Conservation (phyloP, 2,113 vertebrate species). For the Rostratula benghalensis region DNA sequence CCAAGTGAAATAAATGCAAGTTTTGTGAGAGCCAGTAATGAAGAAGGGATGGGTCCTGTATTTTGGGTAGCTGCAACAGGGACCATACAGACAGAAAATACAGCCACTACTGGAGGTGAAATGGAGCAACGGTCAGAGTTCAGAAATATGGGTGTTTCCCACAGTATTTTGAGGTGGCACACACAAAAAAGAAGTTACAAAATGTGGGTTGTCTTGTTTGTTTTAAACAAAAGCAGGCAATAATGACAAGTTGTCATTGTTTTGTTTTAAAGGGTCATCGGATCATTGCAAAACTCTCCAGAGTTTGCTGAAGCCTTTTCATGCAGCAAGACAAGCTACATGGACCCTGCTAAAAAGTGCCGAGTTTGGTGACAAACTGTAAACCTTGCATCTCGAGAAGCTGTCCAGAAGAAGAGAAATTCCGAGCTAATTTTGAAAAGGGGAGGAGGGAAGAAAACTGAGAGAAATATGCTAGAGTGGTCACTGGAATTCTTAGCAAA, state of each 20-base stretch:
- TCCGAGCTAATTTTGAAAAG: not conserved
- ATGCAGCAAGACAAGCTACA: slow-evolving; percentile 81
- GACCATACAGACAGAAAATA: not conserved
- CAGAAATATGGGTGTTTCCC: rapidly evolving
- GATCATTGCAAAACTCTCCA: slow-evolving; percentile 90
- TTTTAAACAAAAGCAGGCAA: not conserved
- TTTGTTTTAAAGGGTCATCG: slow-evolving; percentile 84
- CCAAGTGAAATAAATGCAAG: not conserved
- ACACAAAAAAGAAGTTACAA: not conserved
- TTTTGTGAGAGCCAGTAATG: not conserved
- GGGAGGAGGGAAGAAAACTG: not conserved
- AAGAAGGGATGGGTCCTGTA: not conserved
- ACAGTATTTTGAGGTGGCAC: not conserved
- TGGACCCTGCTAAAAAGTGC: slow-evolving; percentile 87
- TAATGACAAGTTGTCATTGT: not conserved
- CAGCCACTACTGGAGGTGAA: not conserved
- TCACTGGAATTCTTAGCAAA: not conserved
- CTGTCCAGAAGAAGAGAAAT: not conserved
- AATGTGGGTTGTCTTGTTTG: rapidly evolving
- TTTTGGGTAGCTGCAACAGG: not conserved
- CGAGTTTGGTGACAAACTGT: slow-evolving; percentile 84
- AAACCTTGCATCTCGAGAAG: not conserved
- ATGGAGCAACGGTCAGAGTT: not conserved
- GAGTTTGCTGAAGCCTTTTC: slow-evolving; percentile 92
- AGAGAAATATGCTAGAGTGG: not conserved